phyloP scores from a whole-genome alignment of 2,797 vertebrate genomes.

The Dromococcyx pavoninus region DNA sequence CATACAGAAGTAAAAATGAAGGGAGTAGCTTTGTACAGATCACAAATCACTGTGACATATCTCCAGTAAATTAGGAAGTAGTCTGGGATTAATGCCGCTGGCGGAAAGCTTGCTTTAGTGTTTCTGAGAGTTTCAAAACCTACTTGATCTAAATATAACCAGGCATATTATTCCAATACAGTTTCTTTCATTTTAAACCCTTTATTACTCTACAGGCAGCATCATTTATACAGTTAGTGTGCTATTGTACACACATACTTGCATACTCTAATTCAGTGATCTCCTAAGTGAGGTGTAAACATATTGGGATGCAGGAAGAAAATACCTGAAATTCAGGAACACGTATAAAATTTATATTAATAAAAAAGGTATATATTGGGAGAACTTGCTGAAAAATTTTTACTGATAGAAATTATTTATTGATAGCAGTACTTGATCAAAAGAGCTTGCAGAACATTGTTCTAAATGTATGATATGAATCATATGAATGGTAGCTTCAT shows the following conservation, averaged over 20 bases:
- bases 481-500: no score
- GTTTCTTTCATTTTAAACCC: not conserved
- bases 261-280: not conserved
- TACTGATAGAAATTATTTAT: not conserved
- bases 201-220: not conserved
- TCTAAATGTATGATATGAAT: no score
- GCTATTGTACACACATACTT: not conserved
- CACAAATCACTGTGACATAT: not conserved
- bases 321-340: no score
- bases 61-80: not conserved
- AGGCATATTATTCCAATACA: not conserved
- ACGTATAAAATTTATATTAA: no score
- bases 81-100: not conserved
- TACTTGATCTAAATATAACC: not conserved
- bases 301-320: not conserved
- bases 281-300: not conserved
- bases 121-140: not conserved
- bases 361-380: no score
- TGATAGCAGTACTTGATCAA: not conserved
- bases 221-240: not conserved
- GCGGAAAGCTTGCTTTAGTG: not conserved
- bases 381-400: not conserved
- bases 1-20: not conserved
- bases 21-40: not conserved
- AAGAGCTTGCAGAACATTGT: not conserved